Evolutionary conservation across 2,113 vertebrate species (phyloP).

Genomic region (Poeciliopsis turrubarensis): DNA sequence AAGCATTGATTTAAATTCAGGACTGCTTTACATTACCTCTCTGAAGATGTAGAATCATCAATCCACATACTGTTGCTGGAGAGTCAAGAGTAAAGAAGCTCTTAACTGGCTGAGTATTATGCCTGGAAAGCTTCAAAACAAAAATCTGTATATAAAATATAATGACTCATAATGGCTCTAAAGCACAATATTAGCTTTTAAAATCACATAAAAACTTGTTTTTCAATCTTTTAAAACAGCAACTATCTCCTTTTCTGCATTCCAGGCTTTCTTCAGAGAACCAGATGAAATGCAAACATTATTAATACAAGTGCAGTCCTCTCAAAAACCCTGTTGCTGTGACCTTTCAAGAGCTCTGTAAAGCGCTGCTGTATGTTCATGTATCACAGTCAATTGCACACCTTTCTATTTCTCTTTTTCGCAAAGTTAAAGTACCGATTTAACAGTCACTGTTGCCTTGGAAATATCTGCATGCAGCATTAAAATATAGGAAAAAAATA

Average conservation of each 20-base stretch:
- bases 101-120: not conserved
- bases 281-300: constrained; percentile 4
- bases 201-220: not conserved
- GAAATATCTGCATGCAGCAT: not conserved
- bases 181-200: not conserved
- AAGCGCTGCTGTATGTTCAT: not conserved
- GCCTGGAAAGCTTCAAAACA: not conserved
- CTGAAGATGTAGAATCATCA: not conserved
- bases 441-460: not conserved
- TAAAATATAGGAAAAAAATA: not conserved
- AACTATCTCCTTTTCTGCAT: not conserved
- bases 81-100: not conserved
- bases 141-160: not conserved
- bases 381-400: not conserved
- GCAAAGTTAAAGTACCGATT: not conserved
- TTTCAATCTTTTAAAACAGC: not conserved
- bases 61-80: not conserved
- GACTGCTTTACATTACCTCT: not conserved
- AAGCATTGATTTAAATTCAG: not conserved
- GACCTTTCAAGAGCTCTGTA: not conserved
- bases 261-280: not conserved
- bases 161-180: not conserved
- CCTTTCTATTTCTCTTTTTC: not conserved
- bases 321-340: not conserved
- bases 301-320: not conserved